Percentiles rank a stretch among this genome's conserved stretches.
Conservation (phyloP, 2,797 vertebrate genomes). For the Gymnodraco acuticeps region DNA sequence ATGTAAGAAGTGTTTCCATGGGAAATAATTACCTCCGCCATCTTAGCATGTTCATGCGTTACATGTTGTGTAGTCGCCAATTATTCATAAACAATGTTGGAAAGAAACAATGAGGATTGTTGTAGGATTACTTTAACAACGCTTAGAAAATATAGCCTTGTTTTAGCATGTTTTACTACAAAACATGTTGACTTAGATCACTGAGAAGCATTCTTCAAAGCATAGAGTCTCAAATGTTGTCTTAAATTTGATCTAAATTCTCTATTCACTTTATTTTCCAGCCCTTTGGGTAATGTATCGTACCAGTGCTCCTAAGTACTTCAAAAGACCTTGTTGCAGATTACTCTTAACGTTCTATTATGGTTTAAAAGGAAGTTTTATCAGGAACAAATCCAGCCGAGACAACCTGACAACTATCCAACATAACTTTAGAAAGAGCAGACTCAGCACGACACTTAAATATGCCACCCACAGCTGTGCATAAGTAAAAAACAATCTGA, state of each 20-base stretch:
- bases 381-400: constrained; percentile 32
- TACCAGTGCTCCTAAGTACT: neutral
- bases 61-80: neutral
- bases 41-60: neutral
- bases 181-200: neutral
- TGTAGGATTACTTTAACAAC: neutral
- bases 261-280: neutral
- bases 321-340: neutral
- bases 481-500: constrained; percentile 61
- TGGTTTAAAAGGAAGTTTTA: constrained; percentile 23
- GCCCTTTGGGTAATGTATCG: neutral
- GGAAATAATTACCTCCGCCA: neutral
- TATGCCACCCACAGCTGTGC: constrained; percentile 70
- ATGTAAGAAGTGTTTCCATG: neutral
- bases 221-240: neutral
- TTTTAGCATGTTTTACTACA: neutral
- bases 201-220: neutral
- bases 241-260: neutral
- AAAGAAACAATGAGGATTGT: neutral
- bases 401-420: constrained; percentile 34
- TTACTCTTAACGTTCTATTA: constrained; percentile 6
- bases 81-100: neutral
- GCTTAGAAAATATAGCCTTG: neutral
- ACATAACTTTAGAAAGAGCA: constrained; percentile 49
- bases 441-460: constrained; percentile 59